These are phyloP conservation scores for Bucorvus abyssinicus DNA, from an alignment of 2,797 vertebrate genomes.

Conservation along the genomic window DNA sequence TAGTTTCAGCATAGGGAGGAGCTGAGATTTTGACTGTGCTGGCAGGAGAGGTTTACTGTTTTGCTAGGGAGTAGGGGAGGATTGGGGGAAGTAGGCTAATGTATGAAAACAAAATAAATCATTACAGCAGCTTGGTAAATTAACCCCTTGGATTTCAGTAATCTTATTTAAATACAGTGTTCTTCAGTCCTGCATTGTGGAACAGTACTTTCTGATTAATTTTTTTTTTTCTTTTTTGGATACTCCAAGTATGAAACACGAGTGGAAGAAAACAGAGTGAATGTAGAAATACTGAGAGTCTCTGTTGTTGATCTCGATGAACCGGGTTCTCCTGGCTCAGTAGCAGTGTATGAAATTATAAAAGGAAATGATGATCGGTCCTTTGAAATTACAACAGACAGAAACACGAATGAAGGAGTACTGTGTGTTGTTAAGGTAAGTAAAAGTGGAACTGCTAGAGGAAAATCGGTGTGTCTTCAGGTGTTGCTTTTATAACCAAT, in stretches of 20 bases:
- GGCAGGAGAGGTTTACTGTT: background rate
- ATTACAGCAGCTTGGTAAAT: background rate
- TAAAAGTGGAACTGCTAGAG: background rate
- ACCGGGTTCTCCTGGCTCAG: conserved; percentile 77
- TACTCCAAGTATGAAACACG: conserved; percentile 76
- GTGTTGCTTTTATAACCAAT: background rate
- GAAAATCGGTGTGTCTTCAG: background rate
- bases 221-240: background rate
- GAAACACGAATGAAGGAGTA: conserved; percentile 84
- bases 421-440: conserved; percentile 84
- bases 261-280: conserved; percentile 81
- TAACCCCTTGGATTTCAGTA: background rate
- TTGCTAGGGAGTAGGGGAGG: background rate
- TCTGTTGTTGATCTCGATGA: conserved; percentile 84
- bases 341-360: conserved; percentile 79
- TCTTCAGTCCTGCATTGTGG: background rate
- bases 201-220: background rate
- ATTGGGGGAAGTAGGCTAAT: background rate
- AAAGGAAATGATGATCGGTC: conserved; percentile 84
- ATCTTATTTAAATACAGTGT: background rate
- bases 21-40: background rate
- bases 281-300: conserved; percentile 80
- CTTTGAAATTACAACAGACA: conserved; percentile 86
- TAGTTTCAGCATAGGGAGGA: background rate
- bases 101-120: background rate